A percentile compares a stretch with the other conserved stretches of the same genome.
Evolutionary conservation across 2,113 vertebrate species (phyloP).

Genomic region (Eira barbara): DNA sequence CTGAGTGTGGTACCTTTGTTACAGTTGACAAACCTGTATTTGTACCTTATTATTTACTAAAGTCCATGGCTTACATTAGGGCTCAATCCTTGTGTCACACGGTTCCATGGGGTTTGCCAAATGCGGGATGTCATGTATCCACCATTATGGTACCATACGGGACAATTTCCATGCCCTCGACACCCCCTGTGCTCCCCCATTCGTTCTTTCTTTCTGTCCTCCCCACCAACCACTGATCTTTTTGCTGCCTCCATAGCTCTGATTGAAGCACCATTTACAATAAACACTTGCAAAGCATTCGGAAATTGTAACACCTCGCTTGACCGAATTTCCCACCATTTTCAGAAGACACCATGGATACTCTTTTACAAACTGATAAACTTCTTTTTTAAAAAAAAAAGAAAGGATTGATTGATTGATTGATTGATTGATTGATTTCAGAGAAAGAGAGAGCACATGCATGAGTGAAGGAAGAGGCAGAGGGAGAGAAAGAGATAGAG

Average conservation of each 20-base stretch:
- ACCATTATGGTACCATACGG: not conserved
- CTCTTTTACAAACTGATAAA: constrained; percentile 20
- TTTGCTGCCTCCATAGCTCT: not conserved
- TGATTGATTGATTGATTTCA: not conserved
- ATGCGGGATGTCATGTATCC: not conserved
- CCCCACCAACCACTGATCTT: not conserved
- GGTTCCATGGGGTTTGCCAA: not conserved
- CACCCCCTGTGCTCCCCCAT: not conserved
- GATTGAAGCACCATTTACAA: constrained; percentile 10
- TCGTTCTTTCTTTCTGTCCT: not conserved
- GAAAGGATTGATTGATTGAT: not conserved
- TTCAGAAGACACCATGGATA: constrained; percentile 10
- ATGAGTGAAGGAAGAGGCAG: not conserved
- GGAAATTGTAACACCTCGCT: not conserved
- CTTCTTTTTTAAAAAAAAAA: not conserved
- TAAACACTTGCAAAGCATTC: constrained; percentile 6
- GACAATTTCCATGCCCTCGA: not conserved
- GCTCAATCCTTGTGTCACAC: not conserved
- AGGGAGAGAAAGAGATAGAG: not conserved
- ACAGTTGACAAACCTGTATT: not conserved
- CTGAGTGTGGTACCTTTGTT: not conserved
- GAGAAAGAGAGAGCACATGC: not conserved
- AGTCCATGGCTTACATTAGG: not conserved
- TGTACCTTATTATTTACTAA: constrained; percentile 10
- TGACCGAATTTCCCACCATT: constrained; percentile 13